Percentiles rank a stretch among this genome's conserved stretches.
phyloP scores from a whole-genome alignment of 2,797 vertebrate species.

The Margarornis squamiger region DNA sequence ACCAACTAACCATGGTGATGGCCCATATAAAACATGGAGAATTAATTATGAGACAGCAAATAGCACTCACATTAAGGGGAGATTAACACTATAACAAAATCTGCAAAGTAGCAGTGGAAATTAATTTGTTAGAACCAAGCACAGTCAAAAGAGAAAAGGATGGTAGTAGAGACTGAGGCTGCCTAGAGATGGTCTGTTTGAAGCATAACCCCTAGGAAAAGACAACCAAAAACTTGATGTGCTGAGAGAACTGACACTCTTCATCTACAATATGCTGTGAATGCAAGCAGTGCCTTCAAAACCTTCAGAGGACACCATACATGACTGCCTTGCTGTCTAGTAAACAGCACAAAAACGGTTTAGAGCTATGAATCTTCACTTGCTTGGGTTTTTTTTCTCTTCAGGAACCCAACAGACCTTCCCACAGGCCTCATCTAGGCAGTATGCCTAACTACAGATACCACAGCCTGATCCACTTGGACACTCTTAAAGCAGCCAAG shows the following conservation, averaged over 20 bases:
- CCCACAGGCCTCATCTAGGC: neutral
- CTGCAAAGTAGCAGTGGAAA: neutral
- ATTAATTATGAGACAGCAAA: neutral
- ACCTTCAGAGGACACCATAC: neutral
- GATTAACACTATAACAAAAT: neutral
- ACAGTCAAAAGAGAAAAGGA: neutral
- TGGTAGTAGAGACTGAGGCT: neutral
- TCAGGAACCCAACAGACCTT: neutral
- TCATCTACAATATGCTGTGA: neutral
- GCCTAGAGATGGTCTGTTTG: neutral
- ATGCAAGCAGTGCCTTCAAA: neutral
- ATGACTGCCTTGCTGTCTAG: neutral
- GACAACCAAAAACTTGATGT: neutral
- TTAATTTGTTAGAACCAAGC: neutral
- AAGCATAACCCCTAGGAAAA: neutral
- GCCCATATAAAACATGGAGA: neutral
- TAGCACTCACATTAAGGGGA: neutral
- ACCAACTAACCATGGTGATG: neutral
- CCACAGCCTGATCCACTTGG: neutral
- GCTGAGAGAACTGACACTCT: neutral
- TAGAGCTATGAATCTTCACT: neutral
- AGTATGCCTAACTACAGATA: neutral
- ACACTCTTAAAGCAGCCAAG: neutral
- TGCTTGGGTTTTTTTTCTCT: neutral
- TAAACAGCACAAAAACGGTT: neutral